Conservation (phyloP, 2,888 invertebrate genomes). For the Eumacrocentrus americanus region DNA sequence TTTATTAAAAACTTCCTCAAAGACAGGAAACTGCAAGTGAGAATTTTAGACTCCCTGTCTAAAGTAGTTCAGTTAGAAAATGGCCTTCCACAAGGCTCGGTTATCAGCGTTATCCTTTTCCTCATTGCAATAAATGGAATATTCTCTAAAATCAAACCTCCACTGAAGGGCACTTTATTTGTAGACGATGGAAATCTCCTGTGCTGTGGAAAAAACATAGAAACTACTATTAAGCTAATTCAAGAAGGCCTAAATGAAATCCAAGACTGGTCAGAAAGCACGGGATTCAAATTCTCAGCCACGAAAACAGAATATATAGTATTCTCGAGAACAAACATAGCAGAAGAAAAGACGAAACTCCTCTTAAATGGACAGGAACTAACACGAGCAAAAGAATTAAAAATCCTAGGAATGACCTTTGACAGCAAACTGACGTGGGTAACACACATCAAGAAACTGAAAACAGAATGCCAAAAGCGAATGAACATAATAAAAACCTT, state of each 20-base stretch:
- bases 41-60: background rate
- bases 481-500: slow-evolving; percentile 21
- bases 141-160: background rate
- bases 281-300: slow-evolving; percentile 23
- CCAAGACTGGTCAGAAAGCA: background rate
- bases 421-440: slow-evolving; percentile 29
- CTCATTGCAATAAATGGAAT: slow-evolving; percentile 21
- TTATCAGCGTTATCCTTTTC: slow-evolving; percentile 22
- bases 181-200: slow-evolving; percentile 23
- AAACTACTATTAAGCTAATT: background rate
- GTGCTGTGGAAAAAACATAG: slow-evolving; percentile 20
- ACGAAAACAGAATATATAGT: slow-evolving; percentile 18
- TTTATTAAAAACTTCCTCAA: slow-evolving; percentile 16
- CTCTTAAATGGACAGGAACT: background rate
- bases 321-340: background rate
- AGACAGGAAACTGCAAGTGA: slow-evolving; percentile 14
- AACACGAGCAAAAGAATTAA: background rate
- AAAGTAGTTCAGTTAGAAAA: background rate
- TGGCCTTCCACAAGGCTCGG: slow-evolving; percentile 22
- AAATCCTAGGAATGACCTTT: slow-evolving; percentile 25
- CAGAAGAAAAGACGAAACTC: background rate
- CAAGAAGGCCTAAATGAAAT: slow-evolving; percentile 16
- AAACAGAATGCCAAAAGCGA: slow-evolving; percentile 8
- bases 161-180: background rate
- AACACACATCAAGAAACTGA: slow-evolving; percentile 21